These are phyloP conservation scores for Nilaparvata lugens DNA, from an alignment of 1,140 invertebrate species.

Conservation along the genomic window DNA sequence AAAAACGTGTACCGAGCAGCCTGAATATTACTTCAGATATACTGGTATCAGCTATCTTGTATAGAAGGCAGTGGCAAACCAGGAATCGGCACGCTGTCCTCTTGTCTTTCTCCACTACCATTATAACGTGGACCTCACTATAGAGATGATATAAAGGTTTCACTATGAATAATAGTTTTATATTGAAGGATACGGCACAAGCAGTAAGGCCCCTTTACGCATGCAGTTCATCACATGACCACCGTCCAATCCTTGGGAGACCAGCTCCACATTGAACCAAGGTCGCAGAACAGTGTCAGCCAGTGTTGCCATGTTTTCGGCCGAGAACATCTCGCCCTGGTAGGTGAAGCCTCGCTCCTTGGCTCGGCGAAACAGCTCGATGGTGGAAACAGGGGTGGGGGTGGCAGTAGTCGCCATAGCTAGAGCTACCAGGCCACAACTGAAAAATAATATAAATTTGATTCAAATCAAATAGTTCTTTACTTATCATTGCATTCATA, in stretches of 20 bases:
- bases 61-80: too few relatives aligned
- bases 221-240: slow-evolving; percentile 29
- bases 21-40: too few relatives aligned
- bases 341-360: slow-evolving; percentile 32
- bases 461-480: too few relatives aligned
- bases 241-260: slow-evolving; percentile 7
- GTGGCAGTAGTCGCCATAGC: slow-evolving; percentile 35
- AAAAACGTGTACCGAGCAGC: too few relatives aligned
- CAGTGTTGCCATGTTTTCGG: slow-evolving; percentile 28
- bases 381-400: slow-evolving; percentile 18
- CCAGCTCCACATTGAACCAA: slow-evolving; percentile 22
- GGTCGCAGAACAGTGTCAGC: slow-evolving; percentile 24
- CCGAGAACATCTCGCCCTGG: slow-evolving; percentile 44
- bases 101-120: too few relatives aligned
- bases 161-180: too few relatives aligned
- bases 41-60: too few relatives aligned
- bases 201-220: slow-evolving; percentile 29
- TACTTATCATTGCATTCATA: too few relatives aligned
- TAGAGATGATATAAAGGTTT: too few relatives aligned
- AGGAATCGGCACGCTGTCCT: too few relatives aligned
- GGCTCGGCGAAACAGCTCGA: slow-evolving; percentile 31
- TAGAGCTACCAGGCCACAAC: slow-evolving; percentile 40
- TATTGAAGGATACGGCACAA: slow-evolving; percentile 36
- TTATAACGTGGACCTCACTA: too few relatives aligned
- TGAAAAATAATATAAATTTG: slow-evolving; percentile 12